Conservation (phyloP, 2,888 invertebrate species). For the Octodonta nipae region DNA sequence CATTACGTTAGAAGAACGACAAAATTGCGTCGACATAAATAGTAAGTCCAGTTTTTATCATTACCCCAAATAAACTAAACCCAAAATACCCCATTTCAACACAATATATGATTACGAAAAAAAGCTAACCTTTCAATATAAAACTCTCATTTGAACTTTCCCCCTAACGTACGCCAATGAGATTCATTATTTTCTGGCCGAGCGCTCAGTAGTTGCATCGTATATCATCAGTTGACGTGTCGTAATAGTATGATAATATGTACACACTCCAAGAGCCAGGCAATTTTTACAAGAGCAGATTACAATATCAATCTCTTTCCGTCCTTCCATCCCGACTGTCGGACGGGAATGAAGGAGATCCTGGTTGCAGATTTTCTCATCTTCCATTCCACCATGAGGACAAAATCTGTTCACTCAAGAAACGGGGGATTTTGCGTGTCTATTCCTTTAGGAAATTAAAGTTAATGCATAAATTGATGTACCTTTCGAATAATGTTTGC, state of each 20-base stretch:
- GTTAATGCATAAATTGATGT: slow-evolving; percentile 25
- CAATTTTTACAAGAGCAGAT: slow-evolving; percentile 39
- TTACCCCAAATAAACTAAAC: too few relatives aligned
- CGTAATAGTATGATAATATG: slow-evolving; percentile 40
- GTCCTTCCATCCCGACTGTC: slow-evolving; percentile 11
- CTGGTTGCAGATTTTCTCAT: slow-evolving; percentile 23
- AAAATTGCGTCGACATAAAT: slow-evolving; percentile 9
- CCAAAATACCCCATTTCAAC: too few relatives aligned
- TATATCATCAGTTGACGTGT: slow-evolving; percentile 38
- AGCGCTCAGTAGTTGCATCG: slow-evolving; percentile 31
- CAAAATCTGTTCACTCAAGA: slow-evolving; percentile 12
- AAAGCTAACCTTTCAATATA: too few relatives aligned
- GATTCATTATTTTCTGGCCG: slow-evolving; percentile 30
- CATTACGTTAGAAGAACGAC: slow-evolving; percentile 4
- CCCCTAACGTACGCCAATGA: slow-evolving; percentile 14
- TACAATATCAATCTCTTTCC: slow-evolving; percentile 38
- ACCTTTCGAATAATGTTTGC: too few relatives aligned
- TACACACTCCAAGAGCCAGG: slow-evolving; percentile 35
- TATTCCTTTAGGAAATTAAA: slow-evolving; percentile 31
- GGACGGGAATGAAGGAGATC: too few relatives aligned
- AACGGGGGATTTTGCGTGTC: slow-evolving; percentile 14
- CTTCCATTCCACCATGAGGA: slow-evolving; percentile 11
- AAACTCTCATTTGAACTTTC: too few relatives aligned
- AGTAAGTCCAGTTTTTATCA: too few relatives aligned
- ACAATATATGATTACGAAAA: too few relatives aligned